These are phyloP conservation scores for Caenorhabditis drosophilae DNA, from an alignment of 2,888 invertebrate species.

Conservation along the genomic window DNA sequence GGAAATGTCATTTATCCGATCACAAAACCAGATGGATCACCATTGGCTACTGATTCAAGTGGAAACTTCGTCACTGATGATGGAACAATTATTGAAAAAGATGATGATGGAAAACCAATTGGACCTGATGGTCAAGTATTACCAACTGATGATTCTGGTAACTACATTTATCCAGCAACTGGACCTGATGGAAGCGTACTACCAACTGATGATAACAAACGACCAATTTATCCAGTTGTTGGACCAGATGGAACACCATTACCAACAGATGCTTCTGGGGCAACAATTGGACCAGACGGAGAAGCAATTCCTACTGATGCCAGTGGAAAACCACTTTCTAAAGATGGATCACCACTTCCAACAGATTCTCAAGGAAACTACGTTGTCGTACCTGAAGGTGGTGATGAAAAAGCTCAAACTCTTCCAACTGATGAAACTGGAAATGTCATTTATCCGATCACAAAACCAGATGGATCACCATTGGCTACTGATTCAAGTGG, in stretches of 20 bases:
- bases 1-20: conserved; percentile 19
- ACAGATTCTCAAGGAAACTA: conserved; percentile 32
- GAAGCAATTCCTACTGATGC: conserved; percentile 40
- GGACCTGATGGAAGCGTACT: conserved; percentile 20
- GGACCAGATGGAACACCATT: conserved; percentile 37
- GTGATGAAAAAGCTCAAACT: background rate
- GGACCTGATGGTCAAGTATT: conserved; percentile 39
- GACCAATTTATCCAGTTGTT: conserved; percentile 18
- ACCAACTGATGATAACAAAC: conserved; percentile 23
- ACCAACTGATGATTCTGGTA: conserved; percentile 33
- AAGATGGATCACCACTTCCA: conserved; percentile 20
- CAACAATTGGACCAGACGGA: conserved; percentile 39
- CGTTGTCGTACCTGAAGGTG: background rate
- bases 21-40: conserved; percentile 35
- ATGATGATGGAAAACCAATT: conserved; percentile 21
- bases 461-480: conserved; percentile 14
- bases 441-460: conserved; percentile 10
- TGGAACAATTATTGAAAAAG: conserved; percentile 15
- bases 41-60: conserved; percentile 39
- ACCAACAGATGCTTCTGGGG: conserved; percentile 31
- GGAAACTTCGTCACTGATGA: conserved; percentile 15
- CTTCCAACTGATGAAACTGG: conserved; percentile 46
- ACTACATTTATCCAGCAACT: conserved; percentile 24
- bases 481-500: conserved; percentile 34
- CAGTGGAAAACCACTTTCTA: conserved; percentile 8